Base-by-base conservation (phyloP, 2,888 invertebrate species). In the Metalampra italica region DNA sequence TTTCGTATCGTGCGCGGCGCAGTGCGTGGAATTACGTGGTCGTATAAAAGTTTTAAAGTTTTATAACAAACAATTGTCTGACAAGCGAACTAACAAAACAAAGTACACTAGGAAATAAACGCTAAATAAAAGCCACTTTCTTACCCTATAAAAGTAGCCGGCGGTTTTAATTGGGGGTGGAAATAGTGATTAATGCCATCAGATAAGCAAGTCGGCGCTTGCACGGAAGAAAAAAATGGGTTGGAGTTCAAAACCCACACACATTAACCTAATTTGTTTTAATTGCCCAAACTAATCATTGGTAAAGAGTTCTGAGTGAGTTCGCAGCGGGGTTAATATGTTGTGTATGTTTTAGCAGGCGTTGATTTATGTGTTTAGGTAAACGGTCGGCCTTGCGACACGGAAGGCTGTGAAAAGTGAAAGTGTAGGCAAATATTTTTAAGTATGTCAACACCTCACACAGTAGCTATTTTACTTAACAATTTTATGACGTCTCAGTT, bases 261-360 rank as follows among this genome's bases (percentile, higher is more conserved):
- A 86, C 82, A 88, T 88, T 88, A 88, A 88, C 88, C 88, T 87
- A 87, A 87, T 88, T 88, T 76, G 78, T 83, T 84, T 82, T 84
- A 87, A 88, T 87, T 85, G 82, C 77, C 71, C 74, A 71, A 79
- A 80, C 82, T 83, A 84, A 86, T 87, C 84, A 84, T 84, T 85
- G 71, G 73, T 78, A 74, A 84, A 75, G 74, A 81, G 72, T 77
- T 74, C 70, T 67, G 67, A 72, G 72, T 76, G 71, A 68, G 64
- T 72, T 66, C 62, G 58, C 64, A 59, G 59, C 59, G 58, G 66
- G 68, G 63, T 36, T 71, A 69, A 68, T 64, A 68, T 64, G 66
- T 64, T 71, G 51, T 63, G 63, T 69, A 64, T 73, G 66, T 70
- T 80, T 75, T 67, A 67, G 62, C 58, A 66, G 60, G 63, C 60